These are phyloP conservation scores for Choloepus hoffmanni DNA, from an alignment of 2,113 vertebrate genomes.

Conservation along the genomic window DNA sequence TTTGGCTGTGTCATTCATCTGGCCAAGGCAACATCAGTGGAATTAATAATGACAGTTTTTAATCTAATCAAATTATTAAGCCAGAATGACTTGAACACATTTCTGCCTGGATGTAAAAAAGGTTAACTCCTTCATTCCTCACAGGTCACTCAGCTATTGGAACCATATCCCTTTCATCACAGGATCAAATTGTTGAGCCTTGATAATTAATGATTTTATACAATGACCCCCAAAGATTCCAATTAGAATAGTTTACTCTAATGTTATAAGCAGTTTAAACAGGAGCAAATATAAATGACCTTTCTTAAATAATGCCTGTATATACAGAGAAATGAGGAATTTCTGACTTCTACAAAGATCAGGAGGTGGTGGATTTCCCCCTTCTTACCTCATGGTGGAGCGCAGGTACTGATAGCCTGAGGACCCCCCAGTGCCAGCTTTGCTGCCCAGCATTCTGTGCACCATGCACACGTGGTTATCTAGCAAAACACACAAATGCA, in stretches of 20 bases:
- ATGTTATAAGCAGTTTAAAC: neutral
- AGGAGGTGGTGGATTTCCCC: neutral
- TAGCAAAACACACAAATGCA: slow-evolving; percentile 77
- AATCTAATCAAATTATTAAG: neutral
- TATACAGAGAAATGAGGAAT: neutral
- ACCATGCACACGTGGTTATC: slow-evolving; percentile 98
- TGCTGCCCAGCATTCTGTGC: slow-evolving; percentile 98
- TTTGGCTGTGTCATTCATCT: neutral
- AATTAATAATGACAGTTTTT: neutral
- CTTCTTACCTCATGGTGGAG: slow-evolving; percentile 94
- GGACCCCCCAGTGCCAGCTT: slow-evolving; percentile 95
- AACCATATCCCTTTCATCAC: too few relatives aligned
- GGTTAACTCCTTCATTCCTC: neutral
- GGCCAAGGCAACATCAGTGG: too few relatives aligned
- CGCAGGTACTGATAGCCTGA: slow-evolving; percentile 98
- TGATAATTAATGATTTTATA: neutral
- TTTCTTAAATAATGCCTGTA: fast-evolving
- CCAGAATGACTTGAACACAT: neutral
- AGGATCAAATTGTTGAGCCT: neutral
- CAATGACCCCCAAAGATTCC: neutral
- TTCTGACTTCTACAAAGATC: neutral
- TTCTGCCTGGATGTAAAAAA: neutral
- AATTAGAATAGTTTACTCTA: neutral
- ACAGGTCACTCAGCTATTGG: too few relatives aligned
- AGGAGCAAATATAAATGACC: neutral